Conservation (phyloP, 2,113 vertebrate species). For the Colaptes auratus region DNA sequence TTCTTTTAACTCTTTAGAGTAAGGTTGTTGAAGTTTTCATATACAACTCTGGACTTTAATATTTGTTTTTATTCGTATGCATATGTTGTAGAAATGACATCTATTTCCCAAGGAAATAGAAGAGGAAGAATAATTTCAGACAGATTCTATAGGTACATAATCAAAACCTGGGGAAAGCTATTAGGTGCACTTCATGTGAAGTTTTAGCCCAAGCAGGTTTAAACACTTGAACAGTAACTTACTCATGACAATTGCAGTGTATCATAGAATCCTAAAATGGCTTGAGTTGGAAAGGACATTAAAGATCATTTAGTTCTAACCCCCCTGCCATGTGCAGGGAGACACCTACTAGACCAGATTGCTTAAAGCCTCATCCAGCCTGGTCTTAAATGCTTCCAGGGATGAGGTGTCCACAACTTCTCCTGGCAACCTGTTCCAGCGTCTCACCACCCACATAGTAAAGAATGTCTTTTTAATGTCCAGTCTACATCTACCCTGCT, state of each 20-base stretch:
- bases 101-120: background rate
- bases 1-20: background rate
- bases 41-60: background rate
- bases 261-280: too few relatives aligned
- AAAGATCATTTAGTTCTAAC: too few relatives aligned
- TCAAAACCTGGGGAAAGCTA: background rate
- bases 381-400: too few relatives aligned
- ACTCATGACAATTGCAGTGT: background rate
- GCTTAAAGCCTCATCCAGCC: too few relatives aligned
- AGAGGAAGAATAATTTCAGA: background rate
- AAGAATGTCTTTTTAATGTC: too few relatives aligned
- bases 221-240: background rate
- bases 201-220: background rate
- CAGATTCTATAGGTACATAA: background rate
- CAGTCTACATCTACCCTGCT: too few relatives aligned
- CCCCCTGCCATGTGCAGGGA: too few relatives aligned
- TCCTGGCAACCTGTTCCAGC: too few relatives aligned
- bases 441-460: too few relatives aligned
- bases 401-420: too few relatives aligned
- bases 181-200: background rate
- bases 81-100: background rate
- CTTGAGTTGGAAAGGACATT: too few relatives aligned
- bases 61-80: background rate
- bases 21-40: background rate
- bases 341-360: too few relatives aligned